These are phyloP conservation scores for Timandra comae DNA, from an alignment of 2,888 invertebrate species.

Conservation along the genomic window DNA sequence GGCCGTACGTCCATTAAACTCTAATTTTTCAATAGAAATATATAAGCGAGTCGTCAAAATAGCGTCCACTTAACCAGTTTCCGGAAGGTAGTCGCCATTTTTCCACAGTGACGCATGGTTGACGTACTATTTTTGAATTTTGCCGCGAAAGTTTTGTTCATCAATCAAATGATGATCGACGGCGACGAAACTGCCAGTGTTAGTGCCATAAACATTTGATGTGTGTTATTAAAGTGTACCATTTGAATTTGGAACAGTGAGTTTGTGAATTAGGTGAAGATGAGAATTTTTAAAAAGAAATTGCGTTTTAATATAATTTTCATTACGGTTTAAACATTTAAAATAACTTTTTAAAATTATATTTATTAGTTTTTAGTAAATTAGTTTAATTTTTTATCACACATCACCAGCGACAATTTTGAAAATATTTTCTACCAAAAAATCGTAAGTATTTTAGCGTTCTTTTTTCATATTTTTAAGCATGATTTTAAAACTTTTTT, in stretches of 20 bases:
- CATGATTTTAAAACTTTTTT: no score
- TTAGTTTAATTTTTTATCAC: not conserved
- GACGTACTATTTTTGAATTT: slow-evolving; percentile 52
- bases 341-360: slow-evolving; percentile 5
- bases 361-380: not conserved
- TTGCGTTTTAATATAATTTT: slow-evolving; percentile 64
- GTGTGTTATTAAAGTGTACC: slow-evolving; percentile 13
- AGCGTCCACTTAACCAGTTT: slow-evolving; percentile 47
- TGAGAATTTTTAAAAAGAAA: slow-evolving; percentile 73
- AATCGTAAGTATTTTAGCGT: no score
- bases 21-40: slow-evolving; percentile 73
- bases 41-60: slow-evolving; percentile 57
- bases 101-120: slow-evolving; percentile 36
- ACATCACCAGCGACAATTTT: slow-evolving; percentile 3
- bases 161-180: slow-evolving; percentile 38
- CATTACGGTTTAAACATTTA: slow-evolving; percentile 2
- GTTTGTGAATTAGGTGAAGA: slow-evolving; percentile 66
- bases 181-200: slow-evolving; percentile 32
- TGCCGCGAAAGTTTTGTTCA: slow-evolving; percentile 47
- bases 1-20: slow-evolving; percentile 55
- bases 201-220: slow-evolving; percentile 7
- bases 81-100: slow-evolving; percentile 48
- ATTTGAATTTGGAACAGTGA: slow-evolving; percentile 40
- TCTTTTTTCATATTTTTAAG: no score
- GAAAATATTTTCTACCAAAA: not conserved